phyloP scores from a whole-genome alignment of 2,888 invertebrate genomes.

The Monoplex corrugatus region DNA sequence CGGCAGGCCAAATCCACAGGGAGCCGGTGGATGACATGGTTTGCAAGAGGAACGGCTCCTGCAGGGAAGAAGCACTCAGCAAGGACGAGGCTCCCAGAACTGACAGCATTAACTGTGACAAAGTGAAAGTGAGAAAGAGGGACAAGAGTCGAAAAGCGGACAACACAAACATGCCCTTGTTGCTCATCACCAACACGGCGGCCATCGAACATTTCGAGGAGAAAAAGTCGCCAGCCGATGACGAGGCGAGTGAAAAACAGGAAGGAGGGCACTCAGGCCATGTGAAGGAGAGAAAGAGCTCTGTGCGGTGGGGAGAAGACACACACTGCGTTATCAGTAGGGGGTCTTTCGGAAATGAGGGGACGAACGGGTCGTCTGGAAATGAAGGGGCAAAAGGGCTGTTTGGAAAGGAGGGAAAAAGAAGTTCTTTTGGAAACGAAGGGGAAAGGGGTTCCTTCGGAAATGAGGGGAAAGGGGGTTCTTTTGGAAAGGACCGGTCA shows the following conservation, averaged over 20 bases:
- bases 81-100: background rate
- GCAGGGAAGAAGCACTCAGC: background rate
- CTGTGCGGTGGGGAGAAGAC: background rate
- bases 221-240: background rate
- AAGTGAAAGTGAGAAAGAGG: no score
- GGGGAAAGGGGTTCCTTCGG: background rate
- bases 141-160: background rate
- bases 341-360: background rate
- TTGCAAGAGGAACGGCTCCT: background rate
- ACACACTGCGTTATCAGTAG: background rate
- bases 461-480: background rate
- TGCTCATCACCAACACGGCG: slow-evolving; percentile 32
- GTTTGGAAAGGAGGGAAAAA: background rate
- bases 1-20: background rate
- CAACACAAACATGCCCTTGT: background rate
- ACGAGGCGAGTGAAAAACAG: no score
- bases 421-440: background rate
- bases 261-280: no score
- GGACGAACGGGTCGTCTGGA: background rate
- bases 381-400: background rate
- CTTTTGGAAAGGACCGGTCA: background rate
- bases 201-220: background rate
- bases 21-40: background rate
- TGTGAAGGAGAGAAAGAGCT: no score
- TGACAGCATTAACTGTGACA: background rate